Base-by-base conservation (phyloP, 2,113 vertebrate species). In the Rafetus swinhoei region DNA sequence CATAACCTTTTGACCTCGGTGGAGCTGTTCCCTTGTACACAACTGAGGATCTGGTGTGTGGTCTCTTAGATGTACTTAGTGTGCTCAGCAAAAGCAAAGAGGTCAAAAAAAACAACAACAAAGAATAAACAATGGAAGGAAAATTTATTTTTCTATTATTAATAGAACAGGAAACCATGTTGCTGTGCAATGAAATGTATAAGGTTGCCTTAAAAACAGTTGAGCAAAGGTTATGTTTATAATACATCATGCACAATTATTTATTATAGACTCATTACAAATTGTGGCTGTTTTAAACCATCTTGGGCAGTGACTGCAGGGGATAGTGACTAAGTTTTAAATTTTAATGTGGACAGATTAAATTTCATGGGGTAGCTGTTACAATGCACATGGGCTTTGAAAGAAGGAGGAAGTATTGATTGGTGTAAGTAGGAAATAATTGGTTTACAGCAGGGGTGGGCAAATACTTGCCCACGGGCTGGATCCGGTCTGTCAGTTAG, bases 261-360 rank as follows among this genome's bases (percentile, higher is more conserved):
- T 13, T 39, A 9, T n/a, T 53, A 74, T 59, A 56, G 80, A 93
- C 11, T 0, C 52, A 10, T 54, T 16, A 77, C 35, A 35, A 1
- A 39, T 84, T 77, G 65, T 74, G 80, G 57, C 25, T 35, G 5
- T 2, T 77, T 93, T 32, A 69, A 91, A 39, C 4, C 2, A 6
- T 82, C 82, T 7, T 65, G n/a, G 65, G 27, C 55, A 5, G 79
- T 56, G 50, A 32, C 62, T 72, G 52, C 94, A 95, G 65, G 79
- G 79, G 24, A 79, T 1, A 6, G 82, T 96, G 94, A 80, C 89
- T 85, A 84, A 87, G 82, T 87, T 81, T 95, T 96, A 83, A 15
- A 93, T 94, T 97, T 93, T 94, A 93, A 77, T 97, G 59, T 87
- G 80, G 95, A 95, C 89, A 59, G 14, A 90, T 92, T 93, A 92